Evolutionary conservation across 2,888 invertebrate genomes (phyloP).

Genomic region (Trissolcus brochymenae): DNA sequence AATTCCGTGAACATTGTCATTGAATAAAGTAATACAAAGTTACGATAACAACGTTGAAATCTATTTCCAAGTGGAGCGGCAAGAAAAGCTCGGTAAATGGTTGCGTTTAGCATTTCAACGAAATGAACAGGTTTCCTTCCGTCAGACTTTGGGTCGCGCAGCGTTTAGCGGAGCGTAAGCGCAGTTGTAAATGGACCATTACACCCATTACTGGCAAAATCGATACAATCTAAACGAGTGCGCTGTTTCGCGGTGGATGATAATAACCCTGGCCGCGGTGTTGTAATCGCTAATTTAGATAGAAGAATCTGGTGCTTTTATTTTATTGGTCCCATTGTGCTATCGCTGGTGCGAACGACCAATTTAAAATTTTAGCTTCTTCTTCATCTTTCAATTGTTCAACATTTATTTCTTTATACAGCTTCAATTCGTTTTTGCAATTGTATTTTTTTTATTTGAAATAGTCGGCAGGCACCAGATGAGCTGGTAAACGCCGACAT

Average conservation of each 20-base stretch:
- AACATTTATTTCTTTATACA: background rate
- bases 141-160: slow-evolving; percentile 26
- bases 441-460: too few species aligned
- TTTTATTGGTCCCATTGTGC: background rate
- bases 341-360: slow-evolving; percentile 11
- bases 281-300: slow-evolving; percentile 25
- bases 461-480: too few species aligned
- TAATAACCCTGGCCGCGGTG: slow-evolving; percentile 19
- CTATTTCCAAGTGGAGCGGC: slow-evolving; percentile 22
- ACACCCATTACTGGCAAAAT: slow-evolving; percentile 41
- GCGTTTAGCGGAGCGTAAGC: slow-evolving; percentile 42
- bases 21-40: slow-evolving; percentile 41
- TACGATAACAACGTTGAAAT: slow-evolving; percentile 30
- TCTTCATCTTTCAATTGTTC: background rate
- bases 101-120: slow-evolving; percentile 38
- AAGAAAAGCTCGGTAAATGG: slow-evolving; percentile 28
- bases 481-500: too few species aligned
- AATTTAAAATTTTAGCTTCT: slow-evolving; percentile 16
- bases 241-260: slow-evolving; percentile 38
- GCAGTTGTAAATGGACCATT: slow-evolving; percentile 47
- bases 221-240: slow-evolving; percentile 49
- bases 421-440: too few species aligned
- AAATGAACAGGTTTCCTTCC: slow-evolving; percentile 40
- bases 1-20: slow-evolving; percentile 30
- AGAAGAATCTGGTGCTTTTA: slow-evolving; percentile 11